Evolutionary conservation across 2,113 vertebrate species (phyloP).

Genomic region (Atractosteus spatula): DNA sequence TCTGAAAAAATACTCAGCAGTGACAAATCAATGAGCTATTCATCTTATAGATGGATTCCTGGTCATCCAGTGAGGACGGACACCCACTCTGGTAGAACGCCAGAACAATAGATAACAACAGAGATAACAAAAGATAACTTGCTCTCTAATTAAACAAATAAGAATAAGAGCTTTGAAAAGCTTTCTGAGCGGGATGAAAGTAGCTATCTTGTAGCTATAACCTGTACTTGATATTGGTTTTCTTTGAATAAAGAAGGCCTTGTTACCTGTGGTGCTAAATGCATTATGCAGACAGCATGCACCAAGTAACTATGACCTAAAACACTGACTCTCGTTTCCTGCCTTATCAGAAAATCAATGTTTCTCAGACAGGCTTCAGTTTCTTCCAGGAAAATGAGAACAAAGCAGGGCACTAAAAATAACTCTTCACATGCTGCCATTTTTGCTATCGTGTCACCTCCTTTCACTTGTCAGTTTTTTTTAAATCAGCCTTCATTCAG

Average conservation of each 20-base stretch:
- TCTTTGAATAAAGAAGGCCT: not conserved
- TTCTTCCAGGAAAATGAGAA: not conserved
- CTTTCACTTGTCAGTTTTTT: not conserved
- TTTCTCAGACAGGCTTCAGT: not conserved
- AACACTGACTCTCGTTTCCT: not conserved
- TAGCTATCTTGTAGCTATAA: conserved; percentile 21
- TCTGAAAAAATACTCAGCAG: too few relatives aligned
- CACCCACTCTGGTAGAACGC: too few relatives aligned
- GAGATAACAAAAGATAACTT: too few relatives aligned
- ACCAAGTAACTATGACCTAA: not conserved
- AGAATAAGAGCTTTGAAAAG: not conserved
- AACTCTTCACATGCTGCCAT: not conserved
- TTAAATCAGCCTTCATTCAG: not conserved
- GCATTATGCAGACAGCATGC: not conserved
- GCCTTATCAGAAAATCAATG: not conserved
- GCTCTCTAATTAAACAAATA: not conserved
- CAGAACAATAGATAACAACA: too few relatives aligned
- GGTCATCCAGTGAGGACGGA: too few relatives aligned
- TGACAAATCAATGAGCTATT: too few relatives aligned
- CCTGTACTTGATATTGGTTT: not conserved
- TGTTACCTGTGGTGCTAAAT: not conserved
- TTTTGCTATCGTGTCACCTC: not conserved
- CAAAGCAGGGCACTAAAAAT: conserved; percentile 15
- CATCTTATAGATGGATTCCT: too few relatives aligned
- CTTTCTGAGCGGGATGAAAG: conserved; percentile 36